Conservation (phyloP, 2,113 vertebrate genomes). For the Neotoma lepida region DNA sequence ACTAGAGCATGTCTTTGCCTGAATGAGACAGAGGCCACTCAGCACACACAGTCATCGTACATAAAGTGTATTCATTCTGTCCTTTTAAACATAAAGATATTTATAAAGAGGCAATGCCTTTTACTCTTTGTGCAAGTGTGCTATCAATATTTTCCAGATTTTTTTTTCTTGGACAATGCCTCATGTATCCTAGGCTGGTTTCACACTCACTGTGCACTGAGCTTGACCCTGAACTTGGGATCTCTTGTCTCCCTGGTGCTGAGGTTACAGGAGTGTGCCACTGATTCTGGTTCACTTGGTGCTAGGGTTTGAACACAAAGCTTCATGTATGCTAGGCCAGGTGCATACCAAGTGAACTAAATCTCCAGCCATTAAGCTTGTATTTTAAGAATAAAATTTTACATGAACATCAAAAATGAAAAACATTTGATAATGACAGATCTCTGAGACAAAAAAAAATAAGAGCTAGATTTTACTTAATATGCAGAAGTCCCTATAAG, state of each 20-base stretch:
- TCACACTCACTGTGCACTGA: background rate
- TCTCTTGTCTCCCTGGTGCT: background rate
- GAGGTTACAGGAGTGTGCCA: background rate
- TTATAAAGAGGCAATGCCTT: background rate
- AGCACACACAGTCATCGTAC: background rate
- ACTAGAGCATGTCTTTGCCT: background rate
- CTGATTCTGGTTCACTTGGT: background rate
- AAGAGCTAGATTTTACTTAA: constrained; percentile 27
- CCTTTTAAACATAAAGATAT: background rate
- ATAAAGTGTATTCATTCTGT: background rate
- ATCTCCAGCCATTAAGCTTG: background rate
- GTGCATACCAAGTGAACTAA: background rate
- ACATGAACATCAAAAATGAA: background rate
- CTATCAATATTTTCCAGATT: background rate
- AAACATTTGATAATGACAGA: background rate
- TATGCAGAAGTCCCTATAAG: background rate
- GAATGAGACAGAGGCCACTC: background rate
- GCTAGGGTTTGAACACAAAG: background rate
- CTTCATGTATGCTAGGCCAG: background rate
- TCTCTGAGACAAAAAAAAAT: too few species aligned
- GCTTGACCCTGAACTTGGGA: background rate
- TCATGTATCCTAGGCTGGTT: background rate
- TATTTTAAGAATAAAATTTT: constrained; percentile 15
- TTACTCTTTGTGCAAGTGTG: background rate
- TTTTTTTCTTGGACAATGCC: background rate